These are phyloP conservation scores for Periophthalmus modestus DNA, from an alignment of 2,113 vertebrate genomes.

Conservation along the genomic window DNA sequence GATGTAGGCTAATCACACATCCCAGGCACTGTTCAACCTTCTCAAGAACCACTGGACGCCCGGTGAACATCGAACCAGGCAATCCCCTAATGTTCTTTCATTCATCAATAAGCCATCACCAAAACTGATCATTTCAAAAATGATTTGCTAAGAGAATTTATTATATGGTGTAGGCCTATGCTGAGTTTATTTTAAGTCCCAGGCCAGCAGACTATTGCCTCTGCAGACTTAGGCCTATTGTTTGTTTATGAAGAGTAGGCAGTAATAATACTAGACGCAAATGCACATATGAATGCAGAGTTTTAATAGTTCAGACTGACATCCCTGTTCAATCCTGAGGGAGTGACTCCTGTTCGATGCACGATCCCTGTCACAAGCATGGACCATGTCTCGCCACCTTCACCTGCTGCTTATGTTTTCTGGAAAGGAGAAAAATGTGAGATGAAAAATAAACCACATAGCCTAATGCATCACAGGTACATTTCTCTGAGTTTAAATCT, in stretches of 20 bases:
- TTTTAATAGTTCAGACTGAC: background rate
- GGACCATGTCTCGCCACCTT: background rate
- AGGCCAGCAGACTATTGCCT: no score
- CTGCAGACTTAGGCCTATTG: no score
- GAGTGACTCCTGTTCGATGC: background rate
- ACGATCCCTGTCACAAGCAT: background rate
- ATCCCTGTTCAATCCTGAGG: background rate
- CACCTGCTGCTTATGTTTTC: constrained; percentile 25
- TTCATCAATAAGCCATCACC: background rate
- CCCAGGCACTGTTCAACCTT: no score
- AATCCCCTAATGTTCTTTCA: background rate
- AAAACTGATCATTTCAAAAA: background rate
- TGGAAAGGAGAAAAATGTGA: constrained; percentile 6
- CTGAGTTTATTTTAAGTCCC: background rate
- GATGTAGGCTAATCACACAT: no score
- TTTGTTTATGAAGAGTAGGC: background rate
- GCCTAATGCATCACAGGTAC: background rate
- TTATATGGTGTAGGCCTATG: background rate
- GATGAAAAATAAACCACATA: background rate
- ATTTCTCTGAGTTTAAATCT: background rate
- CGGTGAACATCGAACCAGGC: no score
- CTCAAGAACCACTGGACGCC: no score
- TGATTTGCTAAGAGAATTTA: no score
- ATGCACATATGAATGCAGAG: background rate
- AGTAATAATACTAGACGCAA: background rate